Evolutionary conservation across 2,797 vertebrate genomes (phyloP).

Genomic region (Periophthalmus magnuspinnatus): DNA sequence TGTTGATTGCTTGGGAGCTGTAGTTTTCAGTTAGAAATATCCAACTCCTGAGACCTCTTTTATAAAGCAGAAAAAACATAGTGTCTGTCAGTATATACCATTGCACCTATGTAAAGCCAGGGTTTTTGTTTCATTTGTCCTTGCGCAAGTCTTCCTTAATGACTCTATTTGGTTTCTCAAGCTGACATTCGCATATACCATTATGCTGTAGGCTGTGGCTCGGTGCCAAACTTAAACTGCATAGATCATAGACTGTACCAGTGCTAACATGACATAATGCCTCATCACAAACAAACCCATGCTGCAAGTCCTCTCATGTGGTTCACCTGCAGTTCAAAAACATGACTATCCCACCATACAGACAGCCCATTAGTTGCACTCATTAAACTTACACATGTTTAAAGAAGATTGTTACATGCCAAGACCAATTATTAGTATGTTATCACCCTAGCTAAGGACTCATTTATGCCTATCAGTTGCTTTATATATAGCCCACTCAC

Average conservation of each 20-base stretch:
- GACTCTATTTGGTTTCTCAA: constrained; percentile 7
- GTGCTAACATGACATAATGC: constrained; percentile 13
- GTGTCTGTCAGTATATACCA: constrained; percentile 1
- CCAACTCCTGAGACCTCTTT: constrained; percentile 12
- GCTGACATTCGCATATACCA: constrained; percentile 3
- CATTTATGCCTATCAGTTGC: neutral
- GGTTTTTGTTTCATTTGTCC: constrained; percentile 3
- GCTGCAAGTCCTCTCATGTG: constrained; percentile 1
- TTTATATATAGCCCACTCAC: neutral
- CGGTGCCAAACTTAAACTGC: constrained; percentile 6
- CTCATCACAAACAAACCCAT: neutral
- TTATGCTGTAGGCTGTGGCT: neutral
- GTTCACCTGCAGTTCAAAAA: neutral
- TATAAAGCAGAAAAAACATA: neutral
- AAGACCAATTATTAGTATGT: neutral
- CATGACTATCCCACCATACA: constrained; percentile 1
- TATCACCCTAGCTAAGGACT: too few relatives aligned
- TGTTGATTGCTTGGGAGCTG: constrained; percentile 28
- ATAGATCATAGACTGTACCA: neutral
- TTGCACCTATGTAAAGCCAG: constrained; percentile 9
- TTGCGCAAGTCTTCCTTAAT: neutral
- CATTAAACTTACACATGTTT: neutral
- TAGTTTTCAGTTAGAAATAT: constrained; percentile 11
- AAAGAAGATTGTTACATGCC: neutral
- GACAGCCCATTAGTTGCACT: neutral